Evolutionary conservation across 2,797 vertebrate genomes (phyloP), one percentile per base, ranked within the genome.

Genomic region (Dendrocincla tyrannina): DNA sequence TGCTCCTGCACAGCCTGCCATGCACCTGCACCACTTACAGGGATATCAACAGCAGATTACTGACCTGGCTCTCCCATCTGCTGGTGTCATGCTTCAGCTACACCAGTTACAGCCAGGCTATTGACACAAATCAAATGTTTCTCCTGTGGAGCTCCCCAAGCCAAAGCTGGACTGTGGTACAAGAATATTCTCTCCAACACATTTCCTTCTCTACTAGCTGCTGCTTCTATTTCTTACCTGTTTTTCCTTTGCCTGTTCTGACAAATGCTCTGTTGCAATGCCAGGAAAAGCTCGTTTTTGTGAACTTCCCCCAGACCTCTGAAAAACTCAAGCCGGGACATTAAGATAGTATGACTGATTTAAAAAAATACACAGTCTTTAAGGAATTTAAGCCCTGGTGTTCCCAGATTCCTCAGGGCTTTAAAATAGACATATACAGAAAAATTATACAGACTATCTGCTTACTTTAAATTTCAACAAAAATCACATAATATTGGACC

Each of bases 161-260:
- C 35, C 39, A 58, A 88, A 85, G 37, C 8, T 37, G 12, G 10
- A 13, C 44, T 12, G 2, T 24, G n/a, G 6, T 66, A 42, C 28
- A 50, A 44, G 13, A 80, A 56, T 41, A 75, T 8, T 9, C 22
- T 64, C 42, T 59, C 22, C 35, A 66, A 37, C 2, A 8, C 7
- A 56, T 30, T 69, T 88, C 49, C 33, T 59, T 53, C 60, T 88
- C 41, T 49, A 11, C 12, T 16, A 53, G 10, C 19, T 72, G 20
- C 41, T 91, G 41, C 20, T 49, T 69, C 28, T 37, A 27, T 44
- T 92, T 88, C 33, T 84, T 75, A 75, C 17, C 17, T 39, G 22
- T 1, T 53, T 64, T 85, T 59, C 32, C 66, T 62, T 25, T 0
- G 0, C 5, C 2, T 19, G n/a, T 47, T 72, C 50, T 1, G 1